A percentile compares a stretch with the other conserved stretches of the same genome.
These are phyloP conservation scores for Mythimna lalbum DNA, from an alignment of 2,888 invertebrate genomes.

Conservation along the genomic window DNA sequence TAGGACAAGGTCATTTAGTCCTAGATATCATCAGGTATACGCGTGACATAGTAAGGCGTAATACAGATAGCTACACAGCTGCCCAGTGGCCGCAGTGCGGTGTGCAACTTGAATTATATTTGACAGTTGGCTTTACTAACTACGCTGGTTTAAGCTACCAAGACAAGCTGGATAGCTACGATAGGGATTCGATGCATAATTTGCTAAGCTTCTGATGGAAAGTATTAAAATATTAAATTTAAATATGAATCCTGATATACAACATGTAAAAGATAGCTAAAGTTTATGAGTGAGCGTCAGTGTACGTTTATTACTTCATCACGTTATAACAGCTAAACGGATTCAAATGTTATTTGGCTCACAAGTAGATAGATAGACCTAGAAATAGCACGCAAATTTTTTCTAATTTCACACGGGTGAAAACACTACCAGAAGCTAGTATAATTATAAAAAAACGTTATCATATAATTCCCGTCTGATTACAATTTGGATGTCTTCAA, in stretches of 20 bases:
- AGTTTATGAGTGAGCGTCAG: too few species aligned
- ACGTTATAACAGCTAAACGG: too few species aligned
- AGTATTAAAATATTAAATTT: neutral
- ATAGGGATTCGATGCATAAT: neutral
- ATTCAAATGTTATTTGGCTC: too few species aligned
- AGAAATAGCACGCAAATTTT: too few species aligned
- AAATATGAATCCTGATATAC: neutral
- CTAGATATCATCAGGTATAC: constrained; percentile 24
- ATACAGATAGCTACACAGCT: neutral
- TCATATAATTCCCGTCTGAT: too few species aligned
- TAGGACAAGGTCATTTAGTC: constrained; percentile 14
- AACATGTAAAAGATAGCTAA: too few species aligned
- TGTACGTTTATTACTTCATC: too few species aligned
- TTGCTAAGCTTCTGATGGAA: neutral
- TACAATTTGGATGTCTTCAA: too few species aligned
- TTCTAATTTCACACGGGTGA: too few species aligned
- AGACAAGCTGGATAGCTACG: neutral
- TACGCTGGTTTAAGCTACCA: neutral
- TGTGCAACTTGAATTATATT: neutral
- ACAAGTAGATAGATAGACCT: too few species aligned
- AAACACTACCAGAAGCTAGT: too few species aligned
- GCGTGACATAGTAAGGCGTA: neutral
- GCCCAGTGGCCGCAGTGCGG: neutral
- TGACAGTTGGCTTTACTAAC: neutral
- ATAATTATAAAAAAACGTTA: too few species aligned